Base-by-base conservation (phyloP, 2,888 invertebrate species). In the Pharmacophagus antenor region DNA sequence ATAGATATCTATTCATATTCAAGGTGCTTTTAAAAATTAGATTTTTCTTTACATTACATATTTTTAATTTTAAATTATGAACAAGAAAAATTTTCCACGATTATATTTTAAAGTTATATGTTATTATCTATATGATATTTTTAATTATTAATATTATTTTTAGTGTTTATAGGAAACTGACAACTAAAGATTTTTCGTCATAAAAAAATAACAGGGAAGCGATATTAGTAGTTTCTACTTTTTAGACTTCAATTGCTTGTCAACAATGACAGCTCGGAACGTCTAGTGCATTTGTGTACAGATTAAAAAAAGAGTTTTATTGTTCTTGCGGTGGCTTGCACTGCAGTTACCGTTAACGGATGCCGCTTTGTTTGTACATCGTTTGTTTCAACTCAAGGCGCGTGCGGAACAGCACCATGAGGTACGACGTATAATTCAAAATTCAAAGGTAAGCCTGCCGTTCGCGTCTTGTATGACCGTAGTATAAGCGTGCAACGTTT, bases 321-420 rank as follows among this genome's bases (percentile, higher is more conserved):
- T 48, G 23, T 41, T 44, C 12, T 15, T 37, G 56, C 37, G 56
- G 56, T 55, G 55, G 47, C 31, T 27, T 54, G 27, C 27, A 27
- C 17, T 10, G 54, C 31, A 52, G 17, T 23, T 41, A 8, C 31
- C 18, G 31, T 52, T 46, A 37, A 23, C 48, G 41, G 48, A 58
- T 52, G 53, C 31, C 18, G 18, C 22, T 53, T 58, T 58, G 58
- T 58, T 58, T 58, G 58, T 23, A 48, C 25, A 47, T 53, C 58
- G 50, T 58, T 58, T 58, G 58, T 53, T 48, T 20, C 53, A 15
- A 46, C 47, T 53, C 53, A 22, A 58, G 52, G 52, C 53, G 47
- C 48, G 47, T 53, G 58, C 25, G 23, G 47, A 58, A 37, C 58
- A n/a, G 31, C 52, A 42, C 22, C 37, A 25, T 37, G 21, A 56